phyloP scores from a whole-genome alignment of 2,797 vertebrate genomes.

The Acanthurus tractus region DNA sequence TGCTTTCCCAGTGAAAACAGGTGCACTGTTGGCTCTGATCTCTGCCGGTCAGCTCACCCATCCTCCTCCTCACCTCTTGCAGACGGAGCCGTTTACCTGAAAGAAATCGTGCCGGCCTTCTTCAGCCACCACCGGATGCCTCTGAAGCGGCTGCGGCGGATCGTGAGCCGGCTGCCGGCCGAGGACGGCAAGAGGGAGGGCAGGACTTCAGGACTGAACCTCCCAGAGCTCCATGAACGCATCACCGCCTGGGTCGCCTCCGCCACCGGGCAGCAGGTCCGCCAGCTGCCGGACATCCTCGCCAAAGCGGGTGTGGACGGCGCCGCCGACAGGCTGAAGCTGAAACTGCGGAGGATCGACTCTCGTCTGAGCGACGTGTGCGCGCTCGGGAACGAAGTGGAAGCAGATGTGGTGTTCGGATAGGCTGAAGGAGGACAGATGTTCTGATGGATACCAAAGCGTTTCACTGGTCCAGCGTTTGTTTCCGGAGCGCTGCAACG shows the following conservation, averaged over 20 bases:
- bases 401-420: rapidly evolving
- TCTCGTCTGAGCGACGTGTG: not conserved
- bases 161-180: constrained; percentile 33
- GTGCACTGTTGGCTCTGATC: not conserved
- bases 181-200: rapidly evolving
- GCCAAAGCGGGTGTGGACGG: rapidly evolving
- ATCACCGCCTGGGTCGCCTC: constrained; percentile 47
- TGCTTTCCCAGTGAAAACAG: too few species aligned
- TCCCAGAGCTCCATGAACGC: rapidly evolving
- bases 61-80: not conserved
- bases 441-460: rapidly evolving
- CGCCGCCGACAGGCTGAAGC: constrained; percentile 16
- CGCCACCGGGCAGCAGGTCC: constrained; percentile 13
- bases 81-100: constrained; percentile 63
- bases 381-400: not conserved
- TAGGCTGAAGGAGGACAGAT: not conserved
- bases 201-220: rapidly evolving
- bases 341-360: constrained; percentile 54
- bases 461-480: too few species aligned
- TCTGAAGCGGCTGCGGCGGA: constrained; percentile 23
- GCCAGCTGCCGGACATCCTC: constrained; percentile 32
- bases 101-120: constrained; percentile 63
- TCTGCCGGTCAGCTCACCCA: not conserved
- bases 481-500: not conserved
- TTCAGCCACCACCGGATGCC: constrained; percentile 57